Conservation (phyloP, 53 echinoderm and acorn worm genomes). For the Temnopleurus reevesii region DNA sequence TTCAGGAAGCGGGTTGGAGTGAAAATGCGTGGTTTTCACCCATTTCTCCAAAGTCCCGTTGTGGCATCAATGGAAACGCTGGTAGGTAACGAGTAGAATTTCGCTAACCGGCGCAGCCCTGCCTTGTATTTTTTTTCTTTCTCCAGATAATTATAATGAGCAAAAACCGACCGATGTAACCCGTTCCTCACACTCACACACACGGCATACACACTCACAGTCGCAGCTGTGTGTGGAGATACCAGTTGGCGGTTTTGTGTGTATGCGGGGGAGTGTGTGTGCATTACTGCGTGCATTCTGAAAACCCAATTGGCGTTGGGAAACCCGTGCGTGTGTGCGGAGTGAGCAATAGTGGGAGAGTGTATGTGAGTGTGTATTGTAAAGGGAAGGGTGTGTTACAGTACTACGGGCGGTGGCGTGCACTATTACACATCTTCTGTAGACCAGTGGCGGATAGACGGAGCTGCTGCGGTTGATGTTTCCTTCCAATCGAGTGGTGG, state of each 20-base stretch:
- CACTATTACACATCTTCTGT: not conserved
- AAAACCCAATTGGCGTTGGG: not conserved
- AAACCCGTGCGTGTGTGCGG: slow-evolving; percentile 20
- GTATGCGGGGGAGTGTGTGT: slow-evolving; percentile 1
- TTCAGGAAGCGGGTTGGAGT: not conserved
- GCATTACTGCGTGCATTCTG: not conserved
- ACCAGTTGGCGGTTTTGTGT: slow-evolving; percentile 9
- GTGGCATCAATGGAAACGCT: slow-evolving; percentile 11
- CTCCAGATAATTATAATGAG: slow-evolving; percentile 49
- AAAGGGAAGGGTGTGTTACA: not conserved
- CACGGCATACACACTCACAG: not conserved
- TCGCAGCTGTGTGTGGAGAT: not conserved
- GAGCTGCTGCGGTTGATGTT: not conserved
- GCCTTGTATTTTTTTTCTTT: slow-evolving; percentile 49
- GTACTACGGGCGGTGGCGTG: not conserved
- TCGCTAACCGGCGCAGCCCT: slow-evolving; percentile 13
- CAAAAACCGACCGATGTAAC: slow-evolving; percentile 27
- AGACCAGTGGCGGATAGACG: not conserved
- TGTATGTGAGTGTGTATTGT: not conserved
- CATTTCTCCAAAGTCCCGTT: not conserved
- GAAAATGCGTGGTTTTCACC: slow-evolving; percentile 13
- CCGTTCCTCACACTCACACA: not conserved
- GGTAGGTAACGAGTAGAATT: not conserved
- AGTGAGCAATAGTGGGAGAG: not conserved
- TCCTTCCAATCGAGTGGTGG: not conserved